Conservation (phyloP, 2,797 vertebrate genomes). For the Chiroxiphia lanceolata region DNA sequence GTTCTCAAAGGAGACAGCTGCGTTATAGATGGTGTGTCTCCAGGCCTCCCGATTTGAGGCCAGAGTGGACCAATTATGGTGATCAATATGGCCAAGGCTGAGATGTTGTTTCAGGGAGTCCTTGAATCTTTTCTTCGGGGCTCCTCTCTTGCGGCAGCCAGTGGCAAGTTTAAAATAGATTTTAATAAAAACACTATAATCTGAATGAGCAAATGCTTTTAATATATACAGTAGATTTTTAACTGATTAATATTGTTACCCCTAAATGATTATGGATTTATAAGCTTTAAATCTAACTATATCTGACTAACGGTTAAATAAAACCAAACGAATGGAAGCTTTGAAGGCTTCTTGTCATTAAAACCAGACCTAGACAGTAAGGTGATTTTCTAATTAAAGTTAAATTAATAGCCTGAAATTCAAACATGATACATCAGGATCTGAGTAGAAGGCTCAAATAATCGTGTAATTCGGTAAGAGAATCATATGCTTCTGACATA, state of each 20-base stretch:
- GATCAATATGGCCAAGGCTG: no score
- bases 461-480: background rate
- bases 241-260: background rate
- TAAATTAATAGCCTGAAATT: conserved; percentile 3
- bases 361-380: background rate
- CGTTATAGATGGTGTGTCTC: no score
- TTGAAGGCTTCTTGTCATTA: background rate
- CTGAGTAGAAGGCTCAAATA: background rate
- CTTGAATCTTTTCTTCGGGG: no score
- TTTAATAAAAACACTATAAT: conserved; percentile 14
- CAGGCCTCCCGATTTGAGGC: no score
- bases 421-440: background rate
- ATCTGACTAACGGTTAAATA: background rate
- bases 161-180: conserved; percentile 31
- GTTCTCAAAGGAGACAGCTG: no score
- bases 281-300: background rate
- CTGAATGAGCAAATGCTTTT: background rate
- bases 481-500: background rate
- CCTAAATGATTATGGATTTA: background rate
- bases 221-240: background rate
- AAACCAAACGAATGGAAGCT: background rate
- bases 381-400: conserved; percentile 20
- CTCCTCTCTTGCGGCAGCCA: no score
- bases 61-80: no score
- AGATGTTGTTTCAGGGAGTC: no score